A percentile compares a stretch with the other conserved stretches of the same genome.
Evolutionary conservation across 2,113 vertebrate species (phyloP).

Genomic region (Brachyhypopomus gauderio): DNA sequence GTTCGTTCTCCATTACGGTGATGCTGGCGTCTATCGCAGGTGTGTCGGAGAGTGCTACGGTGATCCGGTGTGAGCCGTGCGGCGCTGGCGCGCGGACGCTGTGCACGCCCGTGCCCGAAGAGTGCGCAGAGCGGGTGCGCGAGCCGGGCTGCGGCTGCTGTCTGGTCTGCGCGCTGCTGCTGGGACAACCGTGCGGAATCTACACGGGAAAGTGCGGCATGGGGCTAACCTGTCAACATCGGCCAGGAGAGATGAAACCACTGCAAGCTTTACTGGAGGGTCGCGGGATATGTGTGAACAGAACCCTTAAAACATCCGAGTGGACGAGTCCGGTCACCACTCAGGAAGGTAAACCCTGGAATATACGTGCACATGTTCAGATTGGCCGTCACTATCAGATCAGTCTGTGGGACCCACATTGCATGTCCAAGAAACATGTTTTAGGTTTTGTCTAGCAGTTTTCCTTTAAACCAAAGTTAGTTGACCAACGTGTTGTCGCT

Average conservation of each 20-base stretch:
- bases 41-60: slow-evolving; percentile 72
- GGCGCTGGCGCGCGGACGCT: slow-evolving; percentile 78
- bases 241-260: slow-evolving; percentile 77
- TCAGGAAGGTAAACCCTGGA: not conserved
- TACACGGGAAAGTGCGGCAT: slow-evolving; percentile 88
- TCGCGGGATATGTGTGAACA: slow-evolving; percentile 82
- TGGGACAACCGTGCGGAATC: slow-evolving; percentile 83
- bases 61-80: slow-evolving; percentile 88
- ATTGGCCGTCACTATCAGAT: too few relatives aligned
- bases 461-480: too few relatives aligned
- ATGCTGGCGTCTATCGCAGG: slow-evolving; percentile 67
- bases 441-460: too few relatives aligned
- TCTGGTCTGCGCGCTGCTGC: slow-evolving; percentile 83
- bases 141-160: slow-evolving; percentile 94
- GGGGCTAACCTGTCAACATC: slow-evolving; percentile 81
- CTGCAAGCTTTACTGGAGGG: slow-evolving; percentile 88
- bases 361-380: too few relatives aligned
- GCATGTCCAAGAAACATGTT: too few relatives aligned
- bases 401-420: too few relatives aligned
- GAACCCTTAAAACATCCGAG: slow-evolving; percentile 49
- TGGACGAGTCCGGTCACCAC: not conserved
- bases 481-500: too few relatives aligned
- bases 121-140: slow-evolving; percentile 82
- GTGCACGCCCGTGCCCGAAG: slow-evolving; percentile 80
- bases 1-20: slow-evolving; percentile 74